Evolutionary conservation across 2,113 vertebrate genomes (phyloP).

Genomic region (Chaenogobius annularis): DNA sequence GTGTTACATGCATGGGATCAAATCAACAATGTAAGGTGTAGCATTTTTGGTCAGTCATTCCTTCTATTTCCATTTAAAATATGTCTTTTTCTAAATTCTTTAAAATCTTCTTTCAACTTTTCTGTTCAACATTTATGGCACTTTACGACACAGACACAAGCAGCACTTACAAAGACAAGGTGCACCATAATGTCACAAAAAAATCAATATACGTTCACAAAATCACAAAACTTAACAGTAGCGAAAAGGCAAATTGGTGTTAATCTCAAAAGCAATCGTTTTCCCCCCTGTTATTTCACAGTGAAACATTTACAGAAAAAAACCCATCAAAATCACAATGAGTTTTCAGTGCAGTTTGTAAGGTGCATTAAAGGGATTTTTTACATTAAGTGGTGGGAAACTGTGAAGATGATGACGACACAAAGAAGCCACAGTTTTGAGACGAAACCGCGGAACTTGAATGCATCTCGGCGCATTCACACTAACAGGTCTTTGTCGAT

Average conservation of each 20-base stretch:
- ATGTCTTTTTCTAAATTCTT: background rate
- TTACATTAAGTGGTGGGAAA: background rate
- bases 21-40: background rate
- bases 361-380: conserved; percentile 57
- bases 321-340: conserved; percentile 18
- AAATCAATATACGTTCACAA: background rate
- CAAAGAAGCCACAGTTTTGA: conserved; percentile 1
- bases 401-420: background rate
- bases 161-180: background rate
- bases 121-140: conserved; percentile 3
- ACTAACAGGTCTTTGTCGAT: background rate
- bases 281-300: background rate
- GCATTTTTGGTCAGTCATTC: conserved; percentile 1
- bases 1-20: background rate
- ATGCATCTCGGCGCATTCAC: conserved; percentile 3
- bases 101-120: background rate
- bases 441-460: background rate
- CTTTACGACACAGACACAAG: background rate
- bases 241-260: background rate
- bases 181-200: background rate
- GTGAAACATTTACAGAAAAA: conserved; percentile 11
- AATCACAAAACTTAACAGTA: background rate
- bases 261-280: conserved; percentile 7
- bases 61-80: background rate
- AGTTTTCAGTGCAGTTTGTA: conserved; percentile 49